Base-by-base conservation (phyloP, 1,140 invertebrate genomes). In the Pygmarrhopalites habei region DNA sequence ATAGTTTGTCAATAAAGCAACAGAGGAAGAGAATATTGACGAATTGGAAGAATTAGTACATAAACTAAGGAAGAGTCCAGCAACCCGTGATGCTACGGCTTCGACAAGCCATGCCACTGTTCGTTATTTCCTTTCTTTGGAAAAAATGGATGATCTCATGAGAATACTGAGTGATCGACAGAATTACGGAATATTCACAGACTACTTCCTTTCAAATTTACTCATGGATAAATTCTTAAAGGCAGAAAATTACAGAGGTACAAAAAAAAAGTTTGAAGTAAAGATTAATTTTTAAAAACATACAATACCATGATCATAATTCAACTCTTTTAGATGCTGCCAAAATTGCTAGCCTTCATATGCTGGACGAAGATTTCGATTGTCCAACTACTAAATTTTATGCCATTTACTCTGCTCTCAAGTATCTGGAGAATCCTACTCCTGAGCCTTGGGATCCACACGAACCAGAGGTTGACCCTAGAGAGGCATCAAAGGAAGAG, bases 161-260 rank as follows among this genome's bases (percentile, higher is more conserved):
- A 74, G 81, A 25, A 80, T 93, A 17, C 75, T 97, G 17, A 81
- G 87, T 70, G 85, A 93, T 73, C 83, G 91, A 52, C 75, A 92
- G 14, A 87, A 88, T 72, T 96, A 89, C 78, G 94, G 95, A 1
- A 76, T 98, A 30, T 95, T 96, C 73, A 81, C 90, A 17, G 90
- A 97, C 77, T 75, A 84, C 59, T 86, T 86, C 70, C 78, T 81
- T 43, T 84, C 83, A 44, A 92, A 91, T 76, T 77, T 95, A 17
- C 75, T 94, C n/a, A 81, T 97, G 77, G 85, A 95, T 72, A 77
- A 80, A 32, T 86, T 92, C 68, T 75, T 95, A 21, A 83, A 86
- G 71, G 75, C 79, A 3, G 75, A 85, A 55, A 80, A 92, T 73
- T 86, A 78, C 74, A 61, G 67, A 64, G 73, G 77, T 77, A 46